A percentile compares a stretch with the other conserved stretches of the same genome.
Conservation (phyloP, 2,797 vertebrate genomes). For the Gorsachius magnificus region DNA sequence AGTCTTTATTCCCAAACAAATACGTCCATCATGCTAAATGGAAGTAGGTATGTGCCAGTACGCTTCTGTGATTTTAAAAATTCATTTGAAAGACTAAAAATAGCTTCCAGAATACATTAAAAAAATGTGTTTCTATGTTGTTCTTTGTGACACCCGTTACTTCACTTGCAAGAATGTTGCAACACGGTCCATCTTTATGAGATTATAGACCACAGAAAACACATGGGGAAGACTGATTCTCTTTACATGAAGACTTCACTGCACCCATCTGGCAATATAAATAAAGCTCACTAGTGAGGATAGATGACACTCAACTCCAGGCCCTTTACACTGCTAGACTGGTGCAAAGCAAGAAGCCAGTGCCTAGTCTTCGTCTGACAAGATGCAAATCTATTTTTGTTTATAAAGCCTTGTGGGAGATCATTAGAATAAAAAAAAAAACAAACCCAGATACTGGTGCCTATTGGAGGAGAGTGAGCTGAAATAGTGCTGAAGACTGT, state of each 20-base stretch:
- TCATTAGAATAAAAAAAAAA: background rate
- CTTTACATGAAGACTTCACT: constrained; percentile 29
- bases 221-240: constrained; percentile 17
- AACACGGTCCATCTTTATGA: constrained; percentile 44
- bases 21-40: constrained; percentile 17
- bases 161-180: constrained; percentile 41
- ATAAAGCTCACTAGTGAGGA: constrained; percentile 37
- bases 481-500: constrained; percentile 38
- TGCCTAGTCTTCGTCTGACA: background rate
- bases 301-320: constrained; percentile 22
- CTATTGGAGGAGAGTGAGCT: constrained; percentile 27
- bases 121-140: constrained; percentile 48
- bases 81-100: constrained; percentile 47
- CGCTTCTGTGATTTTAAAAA: constrained; percentile 9
- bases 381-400: constrained; percentile 42
- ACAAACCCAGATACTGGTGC: background rate
- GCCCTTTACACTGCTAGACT: constrained; percentile 38
- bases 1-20: constrained; percentile 29
- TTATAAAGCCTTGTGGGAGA: background rate
- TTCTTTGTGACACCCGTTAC: constrained; percentile 14
- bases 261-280: constrained; percentile 56
- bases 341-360: background rate
- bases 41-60: constrained; percentile 39
- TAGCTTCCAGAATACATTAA: constrained; percentile 50
- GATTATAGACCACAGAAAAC: constrained; percentile 39